Percentiles rank a stretch among this genome's conserved stretches.
These are phyloP conservation scores for Drosophila mayri DNA, from an alignment of 1,140 invertebrate species.

Conservation along the genomic window DNA sequence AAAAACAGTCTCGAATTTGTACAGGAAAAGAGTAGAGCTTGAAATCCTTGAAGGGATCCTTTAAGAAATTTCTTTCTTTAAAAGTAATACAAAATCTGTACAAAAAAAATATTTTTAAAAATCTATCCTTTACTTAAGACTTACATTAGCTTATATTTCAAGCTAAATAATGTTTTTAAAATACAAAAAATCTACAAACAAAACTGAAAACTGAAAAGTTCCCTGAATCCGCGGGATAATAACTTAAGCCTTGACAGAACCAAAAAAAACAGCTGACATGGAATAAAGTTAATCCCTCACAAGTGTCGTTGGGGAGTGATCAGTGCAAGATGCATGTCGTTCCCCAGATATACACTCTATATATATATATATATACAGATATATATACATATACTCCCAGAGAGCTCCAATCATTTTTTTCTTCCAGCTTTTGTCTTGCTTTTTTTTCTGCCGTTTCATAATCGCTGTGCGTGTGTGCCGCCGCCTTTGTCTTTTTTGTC, in stretches of 20 bases:
- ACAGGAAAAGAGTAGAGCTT: neutral
- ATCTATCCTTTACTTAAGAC: neutral
- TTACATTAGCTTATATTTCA: neutral
- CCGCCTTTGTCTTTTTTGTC: constrained; percentile 50
- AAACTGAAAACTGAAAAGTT: constrained; percentile 1
- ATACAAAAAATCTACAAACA: neutral
- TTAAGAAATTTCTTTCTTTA: neutral
- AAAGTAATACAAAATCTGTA: neutral
- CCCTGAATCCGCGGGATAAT: constrained; percentile 4
- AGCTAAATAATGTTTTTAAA: neutral
- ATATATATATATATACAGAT: neutral
- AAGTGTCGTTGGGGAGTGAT: constrained; percentile 7
- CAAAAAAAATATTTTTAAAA: neutral
- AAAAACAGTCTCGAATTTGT: no score
- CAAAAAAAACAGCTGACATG: constrained; percentile 33
- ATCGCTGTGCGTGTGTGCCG: constrained; percentile 35
- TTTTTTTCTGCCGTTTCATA: constrained; percentile 57
- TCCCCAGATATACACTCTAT: neutral
- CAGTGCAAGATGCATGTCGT: constrained; percentile 9
- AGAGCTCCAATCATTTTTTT: constrained; percentile 33
- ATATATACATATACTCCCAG: constrained; percentile 22
- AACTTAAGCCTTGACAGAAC: constrained; percentile 15
- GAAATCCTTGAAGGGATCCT: neutral
- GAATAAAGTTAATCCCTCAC: constrained; percentile 16
- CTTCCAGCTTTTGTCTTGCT: constrained; percentile 18